Base-by-base conservation (phyloP, 2,888 invertebrate genomes). In the Epiperipatus broadwayi region DNA sequence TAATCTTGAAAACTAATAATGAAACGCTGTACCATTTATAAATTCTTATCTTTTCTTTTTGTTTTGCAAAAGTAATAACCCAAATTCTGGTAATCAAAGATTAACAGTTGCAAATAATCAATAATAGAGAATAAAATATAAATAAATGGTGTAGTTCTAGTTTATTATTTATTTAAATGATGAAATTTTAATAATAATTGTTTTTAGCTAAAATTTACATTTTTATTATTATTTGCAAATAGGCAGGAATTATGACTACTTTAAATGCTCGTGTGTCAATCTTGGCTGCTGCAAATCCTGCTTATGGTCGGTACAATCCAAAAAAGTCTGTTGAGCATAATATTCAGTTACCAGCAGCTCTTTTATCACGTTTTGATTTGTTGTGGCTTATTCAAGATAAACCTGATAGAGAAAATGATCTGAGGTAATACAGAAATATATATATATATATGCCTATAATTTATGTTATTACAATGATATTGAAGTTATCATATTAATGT, bases 201-300 rank as follows among this genome's bases (percentile, higher is more conserved):
- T n/a, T n/a, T n/a, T n/a, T n/a, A n/a, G n/a, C n/a, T n/a, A n/a
- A n/a, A 8, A n/a, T 36, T 21, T 40, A 21, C 15, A 32, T 38
- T 27, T 20, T 8, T 25, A 42, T 15, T 35, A 15, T 40, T 21
- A 10, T 37, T 41, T 7, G 21, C 45, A 55, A 53, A 5, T 55
- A 78, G 77, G 95, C 93, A 21, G 97, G 97, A 42, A 97, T 99
- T 52, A 84, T 95, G 81, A 93, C 95, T 1, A 81, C 85, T 37
- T 64, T 97, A 45, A 99, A 99, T 65, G 97, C 97, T 0, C 72
- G 97, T 45, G 91, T 87, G 38, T 83, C 95, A 1, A 95, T 97
- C 54, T 66, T 97, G 47, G 97, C 97, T 16, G 97, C 97, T 3
- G 97, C 97, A 2, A 97, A 99, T 70, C 97, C 97, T 2, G 91